phyloP scores from a whole-genome alignment of 1,140 invertebrate genomes.

The Calephelis virginiensis region DNA sequence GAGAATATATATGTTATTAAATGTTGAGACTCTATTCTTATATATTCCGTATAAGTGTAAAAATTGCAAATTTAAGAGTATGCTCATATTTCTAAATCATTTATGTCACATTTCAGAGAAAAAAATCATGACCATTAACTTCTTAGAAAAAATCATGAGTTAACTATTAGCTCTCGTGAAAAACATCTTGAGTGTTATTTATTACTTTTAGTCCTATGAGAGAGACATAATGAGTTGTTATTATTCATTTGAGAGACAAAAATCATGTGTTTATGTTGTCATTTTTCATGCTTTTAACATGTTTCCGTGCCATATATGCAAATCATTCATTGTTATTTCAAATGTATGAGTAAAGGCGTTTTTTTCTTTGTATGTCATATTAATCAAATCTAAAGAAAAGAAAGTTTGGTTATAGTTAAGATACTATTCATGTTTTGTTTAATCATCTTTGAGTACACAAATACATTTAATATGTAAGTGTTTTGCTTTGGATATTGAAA shows the following conservation, averaged over 20 bases:
- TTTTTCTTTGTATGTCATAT: slow-evolving; percentile 15
- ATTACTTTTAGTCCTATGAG: not conserved
- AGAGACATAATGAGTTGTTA: slow-evolving; percentile 5
- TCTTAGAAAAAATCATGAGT: not conserved
- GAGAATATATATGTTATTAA: slow-evolving; percentile 51
- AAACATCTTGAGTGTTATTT: not conserved
- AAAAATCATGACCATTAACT: not conserved
- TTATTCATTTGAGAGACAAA: not conserved
- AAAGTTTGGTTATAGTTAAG: slow-evolving; percentile 21
- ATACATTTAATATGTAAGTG: slow-evolving; percentile 6
- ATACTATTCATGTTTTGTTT: slow-evolving; percentile 25
- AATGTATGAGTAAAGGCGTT: slow-evolving; percentile 12
- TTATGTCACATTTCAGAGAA: not conserved
- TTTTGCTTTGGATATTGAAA: slow-evolving; percentile 10
- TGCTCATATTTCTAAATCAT: not conserved
- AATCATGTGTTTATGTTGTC: slow-evolving; percentile 11
- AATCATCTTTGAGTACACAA: slow-evolving; percentile 10
- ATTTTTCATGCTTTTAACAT: slow-evolving; percentile 13
- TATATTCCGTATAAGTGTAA: slow-evolving; percentile 36
- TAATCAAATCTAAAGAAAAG: slow-evolving; percentile 18
- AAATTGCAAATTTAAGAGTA: not conserved
- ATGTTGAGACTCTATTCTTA: slow-evolving; percentile 40
- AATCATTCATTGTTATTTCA: slow-evolving; percentile 25
- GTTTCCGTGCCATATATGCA: slow-evolving; percentile 41
- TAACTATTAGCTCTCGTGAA: not conserved